These are phyloP conservation scores for Engraulis encrasicolus DNA, from an alignment of 2,113 vertebrate genomes.

Conservation along the genomic window DNA sequence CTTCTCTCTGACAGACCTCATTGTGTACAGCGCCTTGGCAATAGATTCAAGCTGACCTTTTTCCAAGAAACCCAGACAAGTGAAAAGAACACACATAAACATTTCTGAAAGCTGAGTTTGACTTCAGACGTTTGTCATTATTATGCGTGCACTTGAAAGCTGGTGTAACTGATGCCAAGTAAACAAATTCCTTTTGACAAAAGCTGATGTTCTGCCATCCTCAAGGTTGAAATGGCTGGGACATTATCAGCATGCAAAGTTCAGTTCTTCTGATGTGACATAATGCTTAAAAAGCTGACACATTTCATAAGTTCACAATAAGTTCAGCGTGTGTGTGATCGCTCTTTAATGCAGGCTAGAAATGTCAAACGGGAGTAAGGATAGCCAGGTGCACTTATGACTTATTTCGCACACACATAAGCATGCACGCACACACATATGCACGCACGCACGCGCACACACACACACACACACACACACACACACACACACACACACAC, in stretches of 20 bases:
- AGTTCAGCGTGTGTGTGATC: background rate
- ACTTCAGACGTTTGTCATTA: background rate
- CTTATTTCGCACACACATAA: too few relatives aligned
- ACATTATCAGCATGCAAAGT: background rate
- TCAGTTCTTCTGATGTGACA: slow-evolving; percentile 15
- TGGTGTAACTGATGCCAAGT: slow-evolving; percentile 1
- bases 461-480: too few relatives aligned
- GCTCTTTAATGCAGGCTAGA: background rate
- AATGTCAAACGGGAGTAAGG: background rate
- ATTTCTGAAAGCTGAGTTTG: background rate
- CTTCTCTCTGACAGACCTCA: background rate
- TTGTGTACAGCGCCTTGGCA: background rate
- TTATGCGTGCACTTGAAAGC: background rate
- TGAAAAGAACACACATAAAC: background rate
- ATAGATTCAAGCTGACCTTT: background rate
- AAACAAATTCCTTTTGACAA: background rate
- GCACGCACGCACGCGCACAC: too few relatives aligned
- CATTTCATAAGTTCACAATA: background rate
- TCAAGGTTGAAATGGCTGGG: background rate
- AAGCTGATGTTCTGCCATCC: background rate
- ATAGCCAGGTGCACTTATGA: background rate
- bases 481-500: too few relatives aligned
- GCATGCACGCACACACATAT: too few relatives aligned
- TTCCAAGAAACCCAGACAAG: background rate
- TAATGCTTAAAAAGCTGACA: background rate